These are phyloP conservation scores for Atta colombica DNA, from an alignment of 1,140 invertebrate genomes.

Conservation along the genomic window DNA sequence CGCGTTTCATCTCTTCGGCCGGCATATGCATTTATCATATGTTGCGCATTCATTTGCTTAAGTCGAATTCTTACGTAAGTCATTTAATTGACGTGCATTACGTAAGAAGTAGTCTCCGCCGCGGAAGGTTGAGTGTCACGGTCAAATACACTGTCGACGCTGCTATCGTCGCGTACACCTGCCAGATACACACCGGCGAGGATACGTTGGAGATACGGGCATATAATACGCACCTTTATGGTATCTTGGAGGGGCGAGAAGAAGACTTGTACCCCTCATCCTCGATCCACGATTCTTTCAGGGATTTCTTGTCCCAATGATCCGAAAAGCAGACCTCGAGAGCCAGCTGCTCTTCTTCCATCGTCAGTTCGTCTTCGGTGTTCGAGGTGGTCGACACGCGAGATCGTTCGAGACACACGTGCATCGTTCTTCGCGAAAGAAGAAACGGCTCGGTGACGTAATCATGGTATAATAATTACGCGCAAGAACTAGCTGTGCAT, in stretches of 20 bases:
- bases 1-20: constrained; percentile 21
- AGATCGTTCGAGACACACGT: too few species aligned
- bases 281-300: constrained; percentile 44
- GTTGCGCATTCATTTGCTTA: constrained; percentile 53
- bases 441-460: neutral
- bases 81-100: constrained; percentile 67
- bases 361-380: constrained; percentile 46
- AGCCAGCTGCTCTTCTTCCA: constrained; percentile 68
- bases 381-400: constrained; percentile 45
- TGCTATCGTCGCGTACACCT: constrained; percentile 54
- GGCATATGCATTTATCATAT: constrained; percentile 41
- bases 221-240: constrained; percentile 33
- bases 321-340: constrained; percentile 47
- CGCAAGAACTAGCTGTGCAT: constrained; percentile 26
- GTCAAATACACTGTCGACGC: constrained; percentile 54
- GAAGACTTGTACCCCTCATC: constrained; percentile 1
- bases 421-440: neutral
- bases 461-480: constrained; percentile 36
- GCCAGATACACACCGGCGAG: constrained; percentile 49
- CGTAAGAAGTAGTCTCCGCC: constrained; percentile 47
- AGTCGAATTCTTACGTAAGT: constrained; percentile 62
- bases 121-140: constrained; percentile 80
- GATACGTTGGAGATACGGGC: constrained; percentile 15
- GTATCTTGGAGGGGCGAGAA: neutral
- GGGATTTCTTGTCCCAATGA: constrained; percentile 64